Evolutionary conservation across 2,888 invertebrate species (phyloP), one percentile per base, ranked within the genome.

Genomic region (Stenichneumon culpator): DNA sequence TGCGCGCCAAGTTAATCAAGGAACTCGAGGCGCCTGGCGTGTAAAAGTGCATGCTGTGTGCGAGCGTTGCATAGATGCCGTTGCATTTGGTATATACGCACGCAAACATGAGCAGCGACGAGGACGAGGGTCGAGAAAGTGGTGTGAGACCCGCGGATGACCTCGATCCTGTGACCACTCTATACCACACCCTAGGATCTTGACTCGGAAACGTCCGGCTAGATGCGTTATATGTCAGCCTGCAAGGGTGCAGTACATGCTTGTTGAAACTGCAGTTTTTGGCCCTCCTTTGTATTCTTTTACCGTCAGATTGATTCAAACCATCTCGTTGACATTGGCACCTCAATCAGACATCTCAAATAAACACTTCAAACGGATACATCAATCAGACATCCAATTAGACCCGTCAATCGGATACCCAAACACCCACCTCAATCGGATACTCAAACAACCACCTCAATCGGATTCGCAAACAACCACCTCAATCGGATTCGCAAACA

Each of bases 91-190:
- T 19, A 11, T 50, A 36, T n/a, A 74, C 47, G 63, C 68, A 54
- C 54, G 60, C 14, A 28, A 65, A 52, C 39, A 50, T 25, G 65
- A 79, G 54, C 52, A 72, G 75, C 80, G 77, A 86, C 82, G n/a
- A 54, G 50, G 57, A 36, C 65, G 79, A 79, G 50, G 91, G 88
- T 91, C 90, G 92, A 88, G 92, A 93, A 93, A 92, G 92, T 92
- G 86, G 85, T 87, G 89, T 60, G 68, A 60, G 74, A 90, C 88
- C 89, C 84, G 80, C 52, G 50, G 52, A 52, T 86, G 90, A 88
- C 89, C 91, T 90, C 91, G 90, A 91, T 92, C 90, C 83, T 88
- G 67, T 28, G 67, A 39, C 39, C 67, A 67, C 67, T 67, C 67
- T 22, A 22, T 22, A 67, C 67, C 67, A 39, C 67, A 67, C 67